Conservation (phyloP, 2,888 invertebrate species). For the Campopleginae sp. region DNA sequence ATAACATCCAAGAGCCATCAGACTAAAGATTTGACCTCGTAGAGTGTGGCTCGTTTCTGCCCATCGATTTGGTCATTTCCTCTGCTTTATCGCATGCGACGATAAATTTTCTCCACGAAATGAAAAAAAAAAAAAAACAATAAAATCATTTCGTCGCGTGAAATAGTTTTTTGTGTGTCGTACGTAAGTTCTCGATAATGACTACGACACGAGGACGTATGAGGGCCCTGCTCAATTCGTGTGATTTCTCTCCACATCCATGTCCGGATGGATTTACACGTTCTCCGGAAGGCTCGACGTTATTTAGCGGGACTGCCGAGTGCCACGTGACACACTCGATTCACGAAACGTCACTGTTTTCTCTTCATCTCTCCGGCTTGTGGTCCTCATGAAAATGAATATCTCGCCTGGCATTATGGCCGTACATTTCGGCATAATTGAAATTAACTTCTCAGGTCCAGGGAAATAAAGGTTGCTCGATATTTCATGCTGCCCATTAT, state of each 20-base stretch:
- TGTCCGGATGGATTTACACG: constrained; percentile 40
- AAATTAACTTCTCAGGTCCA: not conserved
- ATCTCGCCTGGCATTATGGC: not conserved
- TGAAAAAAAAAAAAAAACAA: no score
- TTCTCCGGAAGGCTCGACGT: constrained; percentile 16
- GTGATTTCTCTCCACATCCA: constrained; percentile 22
- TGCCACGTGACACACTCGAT: constrained; percentile 27
- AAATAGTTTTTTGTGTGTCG: not conserved
- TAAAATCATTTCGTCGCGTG: not conserved
- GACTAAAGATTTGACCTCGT: constrained; percentile 41
- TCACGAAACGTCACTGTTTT: not conserved
- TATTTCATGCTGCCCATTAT: not conserved
- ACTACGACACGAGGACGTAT: constrained; percentile 34
- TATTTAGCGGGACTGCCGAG: constrained; percentile 20
- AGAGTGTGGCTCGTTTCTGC: constrained; percentile 33
- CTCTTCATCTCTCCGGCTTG: not conserved
- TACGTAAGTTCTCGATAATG: constrained; percentile 37
- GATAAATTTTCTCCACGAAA: not conserved
- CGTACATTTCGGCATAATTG: not conserved
- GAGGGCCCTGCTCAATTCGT: constrained; percentile 39
- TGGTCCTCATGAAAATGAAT: not conserved
- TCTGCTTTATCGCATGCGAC: not conserved
- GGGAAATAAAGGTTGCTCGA: not conserved
- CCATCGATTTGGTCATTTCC: not conserved
- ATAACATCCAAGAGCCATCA: constrained; percentile 20